Evolutionary conservation across 1,140 invertebrate genomes (phyloP).

Genomic region (Zelostemma sp.): DNA sequence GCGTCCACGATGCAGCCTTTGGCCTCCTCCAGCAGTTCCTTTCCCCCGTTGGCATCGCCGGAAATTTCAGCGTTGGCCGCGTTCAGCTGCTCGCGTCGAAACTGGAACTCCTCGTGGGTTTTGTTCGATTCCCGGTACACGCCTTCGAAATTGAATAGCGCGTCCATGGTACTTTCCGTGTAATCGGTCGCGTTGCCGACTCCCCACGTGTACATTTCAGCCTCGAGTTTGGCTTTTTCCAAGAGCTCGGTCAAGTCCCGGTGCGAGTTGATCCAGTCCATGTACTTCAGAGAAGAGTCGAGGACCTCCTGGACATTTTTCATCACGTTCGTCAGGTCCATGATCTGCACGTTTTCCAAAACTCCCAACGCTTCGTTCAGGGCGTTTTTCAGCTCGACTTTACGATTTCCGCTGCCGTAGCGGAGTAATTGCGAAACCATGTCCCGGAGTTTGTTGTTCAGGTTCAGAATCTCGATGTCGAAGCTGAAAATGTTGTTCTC

Average conservation of each 20-base stretch:
- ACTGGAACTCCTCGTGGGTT: slow-evolving; percentile 42
- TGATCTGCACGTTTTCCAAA: slow-evolving; percentile 71
- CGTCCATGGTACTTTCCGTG: slow-evolving; percentile 60
- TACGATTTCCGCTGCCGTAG: slow-evolving; percentile 72
- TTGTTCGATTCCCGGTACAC: slow-evolving; percentile 59
- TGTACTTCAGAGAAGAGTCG: slow-evolving; percentile 56
- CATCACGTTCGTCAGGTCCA: slow-evolving; percentile 65
- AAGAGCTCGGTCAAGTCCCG: slow-evolving; percentile 66
- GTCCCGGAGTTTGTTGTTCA: slow-evolving; percentile 55
- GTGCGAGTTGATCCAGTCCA: slow-evolving; percentile 62
- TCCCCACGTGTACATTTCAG: slow-evolving; percentile 56
- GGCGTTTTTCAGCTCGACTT: slow-evolving; percentile 73
- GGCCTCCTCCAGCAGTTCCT: slow-evolving; percentile 54
- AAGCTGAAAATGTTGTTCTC: slow-evolving; percentile 63
- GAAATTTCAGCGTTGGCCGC: slow-evolving; percentile 44
- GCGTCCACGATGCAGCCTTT: slow-evolving; percentile 54
- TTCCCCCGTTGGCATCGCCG: slow-evolving; percentile 49
- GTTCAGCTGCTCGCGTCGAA: slow-evolving; percentile 45
- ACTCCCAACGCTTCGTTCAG: slow-evolving; percentile 73
- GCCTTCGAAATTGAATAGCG: slow-evolving; percentile 59
- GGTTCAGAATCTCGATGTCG: slow-evolving; percentile 56
- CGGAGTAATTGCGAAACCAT: slow-evolving; percentile 68
- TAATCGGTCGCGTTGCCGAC: slow-evolving; percentile 53
- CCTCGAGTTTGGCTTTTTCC: slow-evolving; percentile 52
- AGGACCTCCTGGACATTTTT: slow-evolving; percentile 68